phyloP scores from a whole-genome alignment of 2,888 invertebrate genomes.

The Aphodius granarius region DNA sequence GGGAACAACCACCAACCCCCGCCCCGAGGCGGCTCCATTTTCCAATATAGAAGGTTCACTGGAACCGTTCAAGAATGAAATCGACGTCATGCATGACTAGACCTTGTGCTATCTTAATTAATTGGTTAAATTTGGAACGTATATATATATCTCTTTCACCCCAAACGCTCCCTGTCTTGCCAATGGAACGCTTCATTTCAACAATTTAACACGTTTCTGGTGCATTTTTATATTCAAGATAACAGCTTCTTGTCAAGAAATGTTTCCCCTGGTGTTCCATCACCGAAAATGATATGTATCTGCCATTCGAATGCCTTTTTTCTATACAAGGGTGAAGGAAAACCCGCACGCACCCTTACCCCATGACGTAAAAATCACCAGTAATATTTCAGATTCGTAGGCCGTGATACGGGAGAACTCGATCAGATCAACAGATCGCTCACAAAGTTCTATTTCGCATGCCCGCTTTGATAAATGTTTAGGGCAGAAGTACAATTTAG shows the following conservation, averaged over 20 bases:
- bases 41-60: slow-evolving; percentile 23
- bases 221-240: background rate
- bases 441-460: background rate
- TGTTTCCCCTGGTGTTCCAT: background rate
- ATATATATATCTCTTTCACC: slow-evolving; percentile 16
- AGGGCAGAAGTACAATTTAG: background rate
- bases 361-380: slow-evolving; percentile 1
- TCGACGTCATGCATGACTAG: slow-evolving; percentile 37
- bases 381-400: slow-evolving; percentile 7
- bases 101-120: slow-evolving; percentile 37
- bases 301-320: background rate
- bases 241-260: background rate
- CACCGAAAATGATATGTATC: slow-evolving; percentile 15
- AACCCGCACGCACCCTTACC: background rate
- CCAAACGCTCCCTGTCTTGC: background rate
- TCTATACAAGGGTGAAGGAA: background rate
- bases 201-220: background rate
- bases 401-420: background rate
- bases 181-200: background rate
- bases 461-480: background rate
- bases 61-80: slow-evolving; percentile 37
- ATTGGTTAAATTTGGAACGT: slow-evolving; percentile 36
- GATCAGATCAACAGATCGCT: background rate
- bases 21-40: background rate
- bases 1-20: background rate